Evolutionary conservation across 2,113 vertebrate genomes (phyloP), one percentile per base, ranked within the genome.

Genomic region (Pluvianellus socialis): DNA sequence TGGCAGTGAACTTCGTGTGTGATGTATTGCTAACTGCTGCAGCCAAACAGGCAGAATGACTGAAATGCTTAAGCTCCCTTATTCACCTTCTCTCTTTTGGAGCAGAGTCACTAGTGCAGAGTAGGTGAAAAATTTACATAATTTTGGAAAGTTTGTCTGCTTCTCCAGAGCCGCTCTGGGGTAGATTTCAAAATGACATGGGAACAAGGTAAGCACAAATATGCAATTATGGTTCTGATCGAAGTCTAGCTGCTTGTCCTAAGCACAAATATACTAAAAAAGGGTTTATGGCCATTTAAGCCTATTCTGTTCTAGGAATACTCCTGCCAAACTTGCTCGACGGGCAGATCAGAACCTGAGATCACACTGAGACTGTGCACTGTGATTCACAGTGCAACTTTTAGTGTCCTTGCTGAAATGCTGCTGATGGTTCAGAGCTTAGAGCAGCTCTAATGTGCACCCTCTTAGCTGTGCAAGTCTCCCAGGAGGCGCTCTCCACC

Each of bases 151-250:
- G 59, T 74, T 80, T 92, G 16, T 56, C 76, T 71, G 88, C 93
- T 89, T 66, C 86, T 84, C 76, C 70, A 32, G 38, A 71, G 85
- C 65, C 71, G 91, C 83, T 77, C 92, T n/a, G 47, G 59, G 79
- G 80, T 26, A 66, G 75, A 74, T 92, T 88, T 80, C 83, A 76
- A 63, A 71, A 30, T 3, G 50, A 80, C 65, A 38, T 4, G 63
- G 75, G 94, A 96, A 79, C 4, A 35, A 84, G 23, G n/a, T 33
- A 53, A 95, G 61, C 79, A 86, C 72, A 94, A 95, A 96, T 55
- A 74, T 4, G 76, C 63, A 73, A 92, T 95, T 80, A 88, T 4
- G 9, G 59, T 85, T 68, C 90, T 72, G 67, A 47, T 76, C 70
- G 90, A 93, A 77, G 65, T 40, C 86, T 86, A 88, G 55, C 82